Base-by-base conservation (phyloP, 64 coral and sea anemone species). In the Catalaphyllia jardinei region DNA sequence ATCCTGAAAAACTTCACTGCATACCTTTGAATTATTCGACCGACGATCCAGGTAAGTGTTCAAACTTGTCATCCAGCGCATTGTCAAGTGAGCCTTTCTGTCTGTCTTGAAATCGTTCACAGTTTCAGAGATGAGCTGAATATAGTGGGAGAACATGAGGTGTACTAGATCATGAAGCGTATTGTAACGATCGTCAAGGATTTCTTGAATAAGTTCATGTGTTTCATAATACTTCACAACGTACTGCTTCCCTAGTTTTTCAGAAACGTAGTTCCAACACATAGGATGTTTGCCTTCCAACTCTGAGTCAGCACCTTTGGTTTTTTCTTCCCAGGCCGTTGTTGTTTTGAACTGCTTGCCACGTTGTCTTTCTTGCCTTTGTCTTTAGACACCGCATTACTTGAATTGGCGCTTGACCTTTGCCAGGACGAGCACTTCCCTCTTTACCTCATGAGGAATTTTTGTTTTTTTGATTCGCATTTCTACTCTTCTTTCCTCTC, bases 211-310 rank as follows among this genome's bases (percentile, higher is more conserved):
- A 77, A 77, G 75, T 12, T 77, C 42, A 20, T 77, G 75, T 6
- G 75, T 77, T 77, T 77, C 39, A 19, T n/a, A 77, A n/a, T n/a
- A n/a, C n/a, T n/a, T n/a, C n/a, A n/a, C n/a, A n/a, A n/a, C n/a
- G n/a, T n/a, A n/a, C n/a, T 77, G 75, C 10, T 77, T 77, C 24
- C 42, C 20, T 24, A 77, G 42, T 25, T 24, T 19, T 77, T 77
- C 75, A 6, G 75, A 77, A 22, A 77, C 75, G 19, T 52, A 77
- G 52, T 77, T 54, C 75, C 75, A 77, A 54, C 75, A 77, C 75
- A 77, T 50, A 18, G 42, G 75, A 22, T 46, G 75, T 77, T 77
- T 77, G 8, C 20, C 75, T 14, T 52, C 42, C 19, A 77, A 24
- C 49, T 77, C 54, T 51, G 15, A 7, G 75, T 77, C 20, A 51